Conservation (phyloP, 35 echinoderm and acorn worm genomes). For the Apostichopus californicus region DNA sequence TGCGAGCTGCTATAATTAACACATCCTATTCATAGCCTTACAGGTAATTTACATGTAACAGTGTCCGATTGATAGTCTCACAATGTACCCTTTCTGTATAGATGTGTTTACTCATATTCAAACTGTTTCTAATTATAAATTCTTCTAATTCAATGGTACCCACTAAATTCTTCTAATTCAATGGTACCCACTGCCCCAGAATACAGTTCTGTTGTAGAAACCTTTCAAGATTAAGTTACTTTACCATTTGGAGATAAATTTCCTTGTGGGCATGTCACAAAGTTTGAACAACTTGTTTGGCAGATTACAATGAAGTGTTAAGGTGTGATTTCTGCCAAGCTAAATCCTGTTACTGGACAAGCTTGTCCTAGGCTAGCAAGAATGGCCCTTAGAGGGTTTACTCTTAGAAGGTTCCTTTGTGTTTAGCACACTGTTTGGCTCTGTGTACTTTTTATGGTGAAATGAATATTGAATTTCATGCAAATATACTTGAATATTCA, state of each 20-base stretch:
- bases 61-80: neutral
- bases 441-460: too few relatives aligned
- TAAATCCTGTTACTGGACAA: constrained; percentile 19
- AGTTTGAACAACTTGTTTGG: neutral
- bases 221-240: neutral
- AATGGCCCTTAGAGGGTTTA: neutral
- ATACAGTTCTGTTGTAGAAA: neutral
- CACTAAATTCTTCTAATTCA: neutral
- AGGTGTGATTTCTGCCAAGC: neutral
- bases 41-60: neutral
- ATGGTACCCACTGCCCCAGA: neutral
- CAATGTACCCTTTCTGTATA: neutral
- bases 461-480: too few relatives aligned
- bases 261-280: neutral
- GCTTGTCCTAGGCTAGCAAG: neutral
- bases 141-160: neutral
- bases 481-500: too few relatives aligned
- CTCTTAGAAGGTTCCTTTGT: too few relatives aligned
- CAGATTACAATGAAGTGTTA: neutral
- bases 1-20: neutral
- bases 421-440: too few relatives aligned
- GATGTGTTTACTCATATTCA: neutral
- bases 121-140: neutral
- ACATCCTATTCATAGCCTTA: neutral
- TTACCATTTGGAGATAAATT: neutral